Conservation (phyloP, 1,140 invertebrate species). For the Gonioctena quinquepunctata region DNA sequence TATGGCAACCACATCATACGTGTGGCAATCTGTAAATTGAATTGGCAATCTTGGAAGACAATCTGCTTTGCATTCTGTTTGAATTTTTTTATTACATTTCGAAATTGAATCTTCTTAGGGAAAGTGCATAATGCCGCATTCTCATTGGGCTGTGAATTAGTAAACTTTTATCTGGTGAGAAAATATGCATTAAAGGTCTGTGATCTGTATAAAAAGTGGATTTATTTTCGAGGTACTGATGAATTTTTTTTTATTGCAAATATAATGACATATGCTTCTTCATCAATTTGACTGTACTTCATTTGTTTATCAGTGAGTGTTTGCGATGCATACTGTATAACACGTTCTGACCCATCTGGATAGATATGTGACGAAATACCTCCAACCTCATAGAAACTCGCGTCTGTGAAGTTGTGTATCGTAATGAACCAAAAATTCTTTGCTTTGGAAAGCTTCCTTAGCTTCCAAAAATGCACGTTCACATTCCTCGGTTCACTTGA, state of each 20-base stretch:
- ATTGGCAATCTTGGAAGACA: conserved; percentile 43
- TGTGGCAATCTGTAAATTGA: conserved; percentile 7
- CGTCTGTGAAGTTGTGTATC: conserved; percentile 40
- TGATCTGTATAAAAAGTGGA: conserved; percentile 60
- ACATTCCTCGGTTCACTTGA: conserved; percentile 43
- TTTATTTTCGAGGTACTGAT: conserved; percentile 59
- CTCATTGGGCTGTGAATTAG: conserved; percentile 43
- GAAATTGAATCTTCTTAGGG: conserved; percentile 41
- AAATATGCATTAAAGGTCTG: conserved; percentile 57
- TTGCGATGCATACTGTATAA: conserved; percentile 57
- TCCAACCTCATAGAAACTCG: conserved; percentile 34
- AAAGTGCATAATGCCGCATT: conserved; percentile 50
- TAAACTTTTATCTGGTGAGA: conserved; percentile 48
- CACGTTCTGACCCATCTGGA: conserved; percentile 46
- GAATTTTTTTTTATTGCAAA: conserved; percentile 61
- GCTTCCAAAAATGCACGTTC: conserved; percentile 35
- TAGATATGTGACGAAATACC: conserved; percentile 35
- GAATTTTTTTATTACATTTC: conserved; percentile 43
- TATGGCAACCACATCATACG: no score
- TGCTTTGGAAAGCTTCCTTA: conserved; percentile 45
- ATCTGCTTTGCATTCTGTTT: conserved; percentile 33
- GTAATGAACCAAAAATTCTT: conserved; percentile 32
- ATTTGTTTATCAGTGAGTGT: conserved; percentile 54
- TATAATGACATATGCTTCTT: conserved; percentile 60
- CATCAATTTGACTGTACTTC: conserved; percentile 60